Evolutionary conservation across 92 coral and sea anemone species (phyloP), one percentile per base, ranked within the genome.

Genomic region (Galaxea fascicularis): DNA sequence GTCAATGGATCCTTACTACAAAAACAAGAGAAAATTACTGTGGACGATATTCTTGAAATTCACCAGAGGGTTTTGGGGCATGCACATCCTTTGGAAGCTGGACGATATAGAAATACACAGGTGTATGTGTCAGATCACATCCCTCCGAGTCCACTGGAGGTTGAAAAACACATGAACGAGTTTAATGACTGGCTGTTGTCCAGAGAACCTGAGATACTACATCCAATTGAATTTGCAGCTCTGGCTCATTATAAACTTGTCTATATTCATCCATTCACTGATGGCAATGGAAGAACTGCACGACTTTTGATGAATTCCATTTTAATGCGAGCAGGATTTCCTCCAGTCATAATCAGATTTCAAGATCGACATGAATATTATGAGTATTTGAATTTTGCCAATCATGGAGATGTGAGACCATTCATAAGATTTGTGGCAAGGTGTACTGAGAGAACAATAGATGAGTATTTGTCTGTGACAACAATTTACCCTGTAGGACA

Each of bases 321-420:
- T 85, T 90, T 96, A 51, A 96, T 96, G 99, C 90, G 99, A 41
- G 99, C 99, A 21, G 99, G 99, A 18, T 96, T 96, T 58, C 99
- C 99, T 21, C 99, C 99, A 0, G 99, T 96, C n/a, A 96, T 93
- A 3, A 93, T 96, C 24, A 81, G 95, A 30, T 94, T 83, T 27
- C 93, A 91, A 73, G 97, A 96, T 63, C 80, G 99, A 56, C 93
- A 96, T 75, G 88, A 89, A 27, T 96, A 96, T 73, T 96, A 96
- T 57, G 98, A 91, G 26, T 90, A 78, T 80, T 85, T 96, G 73
- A 86, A 94, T 83, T 88, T 89, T 71, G 99, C 99, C n/a, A 96
- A 96, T 80, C 98, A 91, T 73, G 99, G 99, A 3, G 99, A 96
- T 83, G 82, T 96, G 3, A 85, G 99, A 46, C 99, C 99, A 1